Percentiles rank a stretch among this genome's conserved stretches.
These are phyloP conservation scores for Lasiommata megera DNA, from an alignment of 2,888 invertebrate species.

Conservation along the genomic window DNA sequence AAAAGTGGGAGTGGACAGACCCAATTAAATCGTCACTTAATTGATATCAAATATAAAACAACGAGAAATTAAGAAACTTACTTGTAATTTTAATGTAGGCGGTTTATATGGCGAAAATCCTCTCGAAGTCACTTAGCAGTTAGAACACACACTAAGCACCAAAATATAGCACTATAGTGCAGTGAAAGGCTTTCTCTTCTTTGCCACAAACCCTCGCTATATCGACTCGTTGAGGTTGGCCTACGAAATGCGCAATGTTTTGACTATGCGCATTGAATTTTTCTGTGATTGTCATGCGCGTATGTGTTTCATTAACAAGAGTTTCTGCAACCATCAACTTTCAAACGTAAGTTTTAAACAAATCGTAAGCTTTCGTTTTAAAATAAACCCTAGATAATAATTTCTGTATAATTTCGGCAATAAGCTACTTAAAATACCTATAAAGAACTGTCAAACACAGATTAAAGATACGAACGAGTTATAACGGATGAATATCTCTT, in stretches of 20 bases:
- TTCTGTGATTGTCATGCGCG: constrained; percentile 68
- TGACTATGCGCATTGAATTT: constrained; percentile 78
- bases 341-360: no score
- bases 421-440: no score
- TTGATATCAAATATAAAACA: constrained; percentile 16
- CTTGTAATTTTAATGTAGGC: constrained; percentile 60
- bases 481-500: no score
- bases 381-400: no score
- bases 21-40: constrained; percentile 12
- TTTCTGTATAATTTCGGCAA: no score
- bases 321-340: neutral
- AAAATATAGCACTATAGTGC: constrained; percentile 67
- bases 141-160: constrained; percentile 71
- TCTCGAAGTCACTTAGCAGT: constrained; percentile 64
- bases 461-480: no score
- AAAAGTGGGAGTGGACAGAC: neutral
- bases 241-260: constrained; percentile 75
- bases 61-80: constrained; percentile 41
- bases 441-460: no score
- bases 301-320: constrained; percentile 20
- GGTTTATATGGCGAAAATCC: constrained; percentile 55
- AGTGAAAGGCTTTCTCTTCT: constrained; percentile 54
- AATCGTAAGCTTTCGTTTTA: no score
- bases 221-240: constrained; percentile 71
- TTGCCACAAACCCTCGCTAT: constrained; percentile 54